Evolutionary conservation across 2,113 vertebrate species (phyloP), one percentile per base, ranked within the genome.

Genomic region (western clawed frog (Xenopus tropicalis)): DNA sequence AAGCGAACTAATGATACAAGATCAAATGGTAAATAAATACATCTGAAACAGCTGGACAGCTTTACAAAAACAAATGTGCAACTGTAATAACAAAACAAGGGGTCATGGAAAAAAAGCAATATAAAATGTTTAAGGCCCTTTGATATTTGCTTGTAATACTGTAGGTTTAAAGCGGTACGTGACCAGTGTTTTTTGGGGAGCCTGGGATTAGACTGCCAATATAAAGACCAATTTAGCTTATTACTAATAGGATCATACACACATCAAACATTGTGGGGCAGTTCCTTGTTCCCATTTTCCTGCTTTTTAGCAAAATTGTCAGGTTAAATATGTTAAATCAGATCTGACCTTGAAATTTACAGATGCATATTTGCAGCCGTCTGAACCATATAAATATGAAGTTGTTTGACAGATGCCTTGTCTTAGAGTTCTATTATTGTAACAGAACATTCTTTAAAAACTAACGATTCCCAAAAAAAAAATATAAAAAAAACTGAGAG

Each of bases 401-500:
- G 14, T 56, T 65, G 43, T 42, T 37, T 65, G 62, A 65, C 24
- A 37, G 51, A 59, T 24, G 20, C 57, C 21, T 59, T 59, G 29
- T 19, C 19, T 57, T 57, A 54, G 62, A 56, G 51, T 23, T 46
- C 21, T 63, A 14, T 23, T 42, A 54, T 64, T 14, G n/a, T 48
- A 19, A 22, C 21, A 56, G 48, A 72, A 54, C 52, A 56, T 57
- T 57, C 10, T 20, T 23, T 37, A 51, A 37, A 37, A 37, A 37
- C 10, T 9, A 37, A 8, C 29, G 10, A 4, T 7, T 7, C 10
- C 29, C 29, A 37, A 37, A 37, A 71, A 14, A 72, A 24, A 51
- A 66, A 56, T 44, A 25, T 72, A 65, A 71, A 14, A 72, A 24
- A 51, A 66, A 56, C 29, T 19, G 21, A 56, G 20, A 64, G 48